A percentile compares a stretch with the other conserved stretches of the same genome.
phyloP scores from a whole-genome alignment of 1,140 invertebrate genomes.

The Leptopilina clavipes region DNA sequence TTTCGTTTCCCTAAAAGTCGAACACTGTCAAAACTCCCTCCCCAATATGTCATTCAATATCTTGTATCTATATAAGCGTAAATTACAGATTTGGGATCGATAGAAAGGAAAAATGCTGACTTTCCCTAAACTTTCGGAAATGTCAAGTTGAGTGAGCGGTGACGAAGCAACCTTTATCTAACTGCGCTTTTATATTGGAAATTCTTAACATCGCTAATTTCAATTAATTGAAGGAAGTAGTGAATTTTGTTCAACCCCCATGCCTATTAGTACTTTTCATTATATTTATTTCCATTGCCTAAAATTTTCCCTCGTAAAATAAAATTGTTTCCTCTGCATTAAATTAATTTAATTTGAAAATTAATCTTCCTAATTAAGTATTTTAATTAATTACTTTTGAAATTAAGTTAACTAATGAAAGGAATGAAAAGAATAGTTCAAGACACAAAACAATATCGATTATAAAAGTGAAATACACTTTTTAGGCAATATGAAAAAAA shows the following conservation, averaged over 20 bases:
- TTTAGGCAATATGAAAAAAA: no score
- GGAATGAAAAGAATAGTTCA: no score
- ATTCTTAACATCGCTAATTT: background rate
- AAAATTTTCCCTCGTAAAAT: no score
- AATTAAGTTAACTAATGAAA: no score
- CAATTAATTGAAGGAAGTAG: background rate
- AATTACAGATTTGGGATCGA: background rate
- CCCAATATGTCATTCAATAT: conserved; percentile 9
- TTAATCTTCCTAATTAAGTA: no score
- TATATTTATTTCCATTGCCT: no score
- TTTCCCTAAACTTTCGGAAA: conserved; percentile 4
- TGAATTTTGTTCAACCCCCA: background rate
- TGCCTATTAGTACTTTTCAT: background rate
- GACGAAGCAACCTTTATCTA: conserved; percentile 30
- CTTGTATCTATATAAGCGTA: conserved; percentile 4
- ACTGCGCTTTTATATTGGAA: background rate
- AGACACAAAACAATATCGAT: no score
- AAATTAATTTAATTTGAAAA: no score
- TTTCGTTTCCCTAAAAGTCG: background rate
- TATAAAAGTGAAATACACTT: no score
- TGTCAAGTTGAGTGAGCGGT: background rate
- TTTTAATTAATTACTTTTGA: no score
- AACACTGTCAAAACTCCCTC: conserved; percentile 7
- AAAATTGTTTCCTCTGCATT: no score
- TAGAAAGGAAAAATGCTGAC: background rate